These are phyloP conservation scores for Carpatolechia fugitivella DNA, from an alignment of 2,888 invertebrate genomes.

Conservation along the genomic window DNA sequence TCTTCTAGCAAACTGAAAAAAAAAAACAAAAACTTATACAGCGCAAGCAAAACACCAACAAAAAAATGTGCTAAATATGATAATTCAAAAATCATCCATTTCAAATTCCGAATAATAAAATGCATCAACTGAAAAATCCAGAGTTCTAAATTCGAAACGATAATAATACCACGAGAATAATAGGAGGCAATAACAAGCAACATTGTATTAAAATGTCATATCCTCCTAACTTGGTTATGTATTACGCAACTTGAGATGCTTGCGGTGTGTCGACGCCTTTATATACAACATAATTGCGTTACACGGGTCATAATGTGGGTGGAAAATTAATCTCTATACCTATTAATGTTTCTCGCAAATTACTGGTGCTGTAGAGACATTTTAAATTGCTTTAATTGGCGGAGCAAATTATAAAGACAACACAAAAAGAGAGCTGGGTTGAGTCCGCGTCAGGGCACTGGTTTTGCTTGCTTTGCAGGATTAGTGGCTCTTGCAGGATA, in stretches of 20 bases:
- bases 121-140: no score
- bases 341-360: conserved; percentile 5
- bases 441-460: not conserved
- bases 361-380: not conserved
- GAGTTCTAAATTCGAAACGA: no score
- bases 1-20: no score
- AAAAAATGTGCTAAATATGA: no score
- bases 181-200: not conserved
- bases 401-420: conserved; percentile 1
- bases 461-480: not conserved
- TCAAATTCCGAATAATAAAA: no score
- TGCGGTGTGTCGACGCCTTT: not conserved
- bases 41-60: no score
- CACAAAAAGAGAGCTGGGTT: not conserved
- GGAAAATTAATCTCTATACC: conserved; percentile 1
- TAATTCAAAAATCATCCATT: no score
- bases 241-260: not conserved
- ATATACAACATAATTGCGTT: not conserved
- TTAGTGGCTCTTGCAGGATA: not conserved
- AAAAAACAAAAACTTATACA: no score
- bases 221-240: not conserved
- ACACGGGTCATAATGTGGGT: conserved; percentile 4
- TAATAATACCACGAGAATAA: no score
- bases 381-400: conserved; percentile 2
- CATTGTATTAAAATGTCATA: conserved; percentile 10